These are phyloP conservation scores for Aphodius granarius DNA, from an alignment of 2,888 invertebrate species.

Conservation along the genomic window DNA sequence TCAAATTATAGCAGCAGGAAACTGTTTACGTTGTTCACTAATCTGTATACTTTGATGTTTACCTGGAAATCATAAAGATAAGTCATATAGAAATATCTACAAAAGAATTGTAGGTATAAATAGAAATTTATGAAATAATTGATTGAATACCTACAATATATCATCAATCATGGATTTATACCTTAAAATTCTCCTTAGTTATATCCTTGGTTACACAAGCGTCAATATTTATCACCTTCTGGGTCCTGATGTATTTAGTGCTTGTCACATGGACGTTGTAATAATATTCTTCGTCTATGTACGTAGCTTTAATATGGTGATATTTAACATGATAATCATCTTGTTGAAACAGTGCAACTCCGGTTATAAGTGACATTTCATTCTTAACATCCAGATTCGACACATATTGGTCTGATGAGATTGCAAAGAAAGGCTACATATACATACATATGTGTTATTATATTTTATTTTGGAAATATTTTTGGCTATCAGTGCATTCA, in stretches of 20 bases:
- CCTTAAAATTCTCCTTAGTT: background rate
- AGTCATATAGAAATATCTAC: no score
- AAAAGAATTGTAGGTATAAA: no score
- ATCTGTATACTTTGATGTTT: background rate
- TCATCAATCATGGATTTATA: background rate
- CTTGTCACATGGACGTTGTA: background rate
- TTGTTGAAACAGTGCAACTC: background rate
- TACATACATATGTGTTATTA: no score
- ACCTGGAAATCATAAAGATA: background rate
- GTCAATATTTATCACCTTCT: background rate
- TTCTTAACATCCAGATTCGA: background rate
- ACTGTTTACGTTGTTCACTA: background rate
- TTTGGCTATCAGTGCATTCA: no score
- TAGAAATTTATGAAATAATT: no score
- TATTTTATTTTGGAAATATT: no score
- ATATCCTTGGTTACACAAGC: background rate
- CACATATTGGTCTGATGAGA: background rate
- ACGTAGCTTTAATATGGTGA: background rate
- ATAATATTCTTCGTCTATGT: background rate
- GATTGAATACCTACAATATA: background rate
- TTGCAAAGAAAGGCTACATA: background rate
- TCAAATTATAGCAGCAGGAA: background rate
- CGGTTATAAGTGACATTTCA: background rate
- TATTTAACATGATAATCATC: background rate
- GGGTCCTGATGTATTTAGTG: background rate